Percentiles rank a stretch among this genome's conserved stretches.
These are phyloP conservation scores for Xestia c-nigrum DNA, from an alignment of 2,888 invertebrate species.

Conservation along the genomic window DNA sequence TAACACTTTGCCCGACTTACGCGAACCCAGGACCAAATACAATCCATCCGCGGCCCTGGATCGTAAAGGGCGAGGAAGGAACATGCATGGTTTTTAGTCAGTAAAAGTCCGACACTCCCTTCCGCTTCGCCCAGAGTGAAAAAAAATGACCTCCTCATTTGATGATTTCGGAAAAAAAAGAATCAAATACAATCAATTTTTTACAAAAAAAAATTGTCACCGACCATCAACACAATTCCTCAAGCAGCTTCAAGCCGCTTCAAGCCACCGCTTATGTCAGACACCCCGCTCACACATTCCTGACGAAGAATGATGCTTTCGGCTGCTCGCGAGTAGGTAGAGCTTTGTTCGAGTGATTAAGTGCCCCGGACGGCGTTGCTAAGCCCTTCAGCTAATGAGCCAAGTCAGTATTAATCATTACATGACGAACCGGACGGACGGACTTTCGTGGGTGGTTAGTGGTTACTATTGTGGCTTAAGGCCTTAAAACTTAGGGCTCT, in stretches of 20 bases:
- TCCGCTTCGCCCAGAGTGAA: too few species aligned
- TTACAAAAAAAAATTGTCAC: neutral
- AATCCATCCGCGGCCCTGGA: too few species aligned
- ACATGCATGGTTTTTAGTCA: too few species aligned
- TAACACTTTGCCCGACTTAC: too few species aligned
- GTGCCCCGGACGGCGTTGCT: slow-evolving; percentile 85
- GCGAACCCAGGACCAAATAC: neutral
- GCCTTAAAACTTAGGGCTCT: slow-evolving; percentile 68
- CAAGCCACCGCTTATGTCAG: slow-evolving; percentile 64
- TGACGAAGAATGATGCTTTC: slow-evolving; percentile 91
- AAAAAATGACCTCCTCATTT: too few species aligned
- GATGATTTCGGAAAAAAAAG: too few species aligned
- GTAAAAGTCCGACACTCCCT: too few species aligned
- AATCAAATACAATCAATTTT: neutral
- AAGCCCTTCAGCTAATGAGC: slow-evolving; percentile 91
- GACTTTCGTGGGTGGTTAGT: slow-evolving; percentile 87
- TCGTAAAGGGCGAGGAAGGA: too few species aligned
- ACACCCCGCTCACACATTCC: slow-evolving; percentile 82
- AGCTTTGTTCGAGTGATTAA: slow-evolving; percentile 90
- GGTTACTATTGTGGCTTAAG: slow-evolving; percentile 73
- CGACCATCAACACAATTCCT: neutral
- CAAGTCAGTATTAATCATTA: slow-evolving; percentile 89
- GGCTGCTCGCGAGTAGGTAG: slow-evolving; percentile 89
- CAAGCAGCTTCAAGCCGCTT: slow-evolving; percentile 39
- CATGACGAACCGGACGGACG: slow-evolving; percentile 85